Conservation (phyloP, 2,888 invertebrate species). For the Leptopterna dolabrata region DNA sequence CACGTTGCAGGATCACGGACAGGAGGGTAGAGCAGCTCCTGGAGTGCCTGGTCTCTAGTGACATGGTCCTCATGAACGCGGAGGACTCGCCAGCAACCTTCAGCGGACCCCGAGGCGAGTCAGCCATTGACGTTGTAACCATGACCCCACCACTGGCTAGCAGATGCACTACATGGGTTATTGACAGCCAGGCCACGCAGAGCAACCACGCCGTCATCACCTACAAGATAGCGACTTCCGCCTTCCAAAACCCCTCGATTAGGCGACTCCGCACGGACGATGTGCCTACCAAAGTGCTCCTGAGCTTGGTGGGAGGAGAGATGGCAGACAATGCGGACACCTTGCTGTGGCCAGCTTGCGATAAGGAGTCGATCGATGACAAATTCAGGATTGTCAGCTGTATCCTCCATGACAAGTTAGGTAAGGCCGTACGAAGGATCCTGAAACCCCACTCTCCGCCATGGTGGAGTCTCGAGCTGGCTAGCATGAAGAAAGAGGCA, state of each 20-base stretch:
- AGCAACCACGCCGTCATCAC: no score
- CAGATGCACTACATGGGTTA: background rate
- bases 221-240: background rate
- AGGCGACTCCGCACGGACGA: background rate
- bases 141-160: background rate
- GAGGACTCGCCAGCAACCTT: slow-evolving; percentile 4
- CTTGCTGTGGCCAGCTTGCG: no score
- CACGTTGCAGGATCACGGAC: background rate
- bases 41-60: background rate
- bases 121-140: background rate
- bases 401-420: no score
- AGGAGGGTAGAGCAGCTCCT: background rate
- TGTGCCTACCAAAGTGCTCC: background rate
- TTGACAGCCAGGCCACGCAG: no score
- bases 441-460: no score
- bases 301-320: background rate
- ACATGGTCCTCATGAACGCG: background rate
- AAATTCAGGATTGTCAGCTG: no score
- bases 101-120: background rate
- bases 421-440: no score
- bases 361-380: no score
- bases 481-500: background rate
- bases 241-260: background rate
- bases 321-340: background rate
- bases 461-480: no score